Evolutionary conservation across 2,888 invertebrate genomes (phyloP).

Genomic region (Slavum lentiscoides): DNA sequence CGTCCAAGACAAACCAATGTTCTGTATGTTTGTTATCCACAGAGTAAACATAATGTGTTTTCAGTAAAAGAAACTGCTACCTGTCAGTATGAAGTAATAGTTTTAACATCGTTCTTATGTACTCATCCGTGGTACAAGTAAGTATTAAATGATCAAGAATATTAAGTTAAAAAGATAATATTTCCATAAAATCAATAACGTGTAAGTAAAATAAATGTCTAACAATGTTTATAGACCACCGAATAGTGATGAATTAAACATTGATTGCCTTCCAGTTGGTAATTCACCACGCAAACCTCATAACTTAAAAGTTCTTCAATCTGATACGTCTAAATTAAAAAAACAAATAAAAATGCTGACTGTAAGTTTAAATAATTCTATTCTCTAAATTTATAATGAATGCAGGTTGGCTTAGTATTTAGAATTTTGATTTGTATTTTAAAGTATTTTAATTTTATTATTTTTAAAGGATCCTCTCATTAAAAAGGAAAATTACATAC

Average conservation of each 20-base stretch:
- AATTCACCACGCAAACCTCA: constrained; percentile 74
- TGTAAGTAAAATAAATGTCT: background rate
- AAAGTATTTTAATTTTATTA: constrained; percentile 32
- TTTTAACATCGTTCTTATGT: constrained; percentile 85
- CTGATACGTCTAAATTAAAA: constrained; percentile 72
- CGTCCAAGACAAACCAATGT: constrained; percentile 80
- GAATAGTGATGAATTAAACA: constrained; percentile 75
- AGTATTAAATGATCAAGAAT: constrained; percentile 36
- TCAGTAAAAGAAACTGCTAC: constrained; percentile 90
- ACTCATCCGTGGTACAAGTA: constrained; percentile 82
- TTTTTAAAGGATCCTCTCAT: constrained; percentile 49
- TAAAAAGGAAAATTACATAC: constrained; percentile 42
- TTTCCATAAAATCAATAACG: background rate
- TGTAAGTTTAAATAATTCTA: constrained; percentile 52
- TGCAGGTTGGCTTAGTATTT: background rate
- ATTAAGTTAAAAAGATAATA: background rate
- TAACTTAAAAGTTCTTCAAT: constrained; percentile 72
- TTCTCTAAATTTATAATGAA: background rate
- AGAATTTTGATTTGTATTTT: background rate
- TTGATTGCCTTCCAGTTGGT: constrained; percentile 73
- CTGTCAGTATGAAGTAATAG: constrained; percentile 91
- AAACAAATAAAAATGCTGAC: constrained; percentile 66
- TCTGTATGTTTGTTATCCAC: constrained; percentile 84
- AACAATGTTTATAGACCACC: constrained; percentile 62
- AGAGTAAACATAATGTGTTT: constrained; percentile 88